Percentiles rank a stretch among this genome's conserved stretches.
Evolutionary conservation across 2,888 invertebrate genomes (phyloP).

Genomic region (Cantharis rufa): DNA sequence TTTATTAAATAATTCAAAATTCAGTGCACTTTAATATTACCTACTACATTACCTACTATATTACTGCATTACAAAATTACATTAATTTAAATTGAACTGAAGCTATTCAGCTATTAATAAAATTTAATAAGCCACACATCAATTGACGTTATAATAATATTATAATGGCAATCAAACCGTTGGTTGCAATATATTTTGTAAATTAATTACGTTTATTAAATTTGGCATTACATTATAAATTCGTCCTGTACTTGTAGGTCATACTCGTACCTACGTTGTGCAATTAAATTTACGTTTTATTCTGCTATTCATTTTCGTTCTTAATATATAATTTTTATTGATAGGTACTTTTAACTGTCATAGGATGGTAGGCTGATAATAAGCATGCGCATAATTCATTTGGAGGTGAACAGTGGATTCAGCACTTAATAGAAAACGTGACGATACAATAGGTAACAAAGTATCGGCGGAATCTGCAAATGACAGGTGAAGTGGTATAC

Average conservation of each 20-base stretch:
- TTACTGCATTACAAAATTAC: background rate
- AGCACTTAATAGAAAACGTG: constrained; percentile 33
- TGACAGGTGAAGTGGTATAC: constrained; percentile 40
- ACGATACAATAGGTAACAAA: constrained; percentile 41
- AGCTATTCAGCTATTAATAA: background rate
- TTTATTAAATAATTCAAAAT: background rate
- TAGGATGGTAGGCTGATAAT: background rate
- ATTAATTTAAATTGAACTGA: background rate
- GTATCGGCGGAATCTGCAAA: constrained; percentile 38
- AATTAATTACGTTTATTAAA: background rate
- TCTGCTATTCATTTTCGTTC: background rate
- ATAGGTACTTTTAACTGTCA: background rate
- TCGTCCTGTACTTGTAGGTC: background rate
- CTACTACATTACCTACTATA: background rate
- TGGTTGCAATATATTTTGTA: background rate
- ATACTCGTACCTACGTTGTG: too few species aligned
- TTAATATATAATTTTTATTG: background rate
- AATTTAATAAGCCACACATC: background rate
- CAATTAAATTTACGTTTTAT: background rate
- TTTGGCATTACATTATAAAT: background rate
- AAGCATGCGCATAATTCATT: constrained; percentile 25
- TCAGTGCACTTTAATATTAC: background rate
- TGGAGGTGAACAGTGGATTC: constrained; percentile 4
- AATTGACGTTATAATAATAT: background rate
- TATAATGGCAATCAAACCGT: background rate